Base-by-base conservation (phyloP, 2,113 vertebrate species). In the Embiotoca jacksoni region DNA sequence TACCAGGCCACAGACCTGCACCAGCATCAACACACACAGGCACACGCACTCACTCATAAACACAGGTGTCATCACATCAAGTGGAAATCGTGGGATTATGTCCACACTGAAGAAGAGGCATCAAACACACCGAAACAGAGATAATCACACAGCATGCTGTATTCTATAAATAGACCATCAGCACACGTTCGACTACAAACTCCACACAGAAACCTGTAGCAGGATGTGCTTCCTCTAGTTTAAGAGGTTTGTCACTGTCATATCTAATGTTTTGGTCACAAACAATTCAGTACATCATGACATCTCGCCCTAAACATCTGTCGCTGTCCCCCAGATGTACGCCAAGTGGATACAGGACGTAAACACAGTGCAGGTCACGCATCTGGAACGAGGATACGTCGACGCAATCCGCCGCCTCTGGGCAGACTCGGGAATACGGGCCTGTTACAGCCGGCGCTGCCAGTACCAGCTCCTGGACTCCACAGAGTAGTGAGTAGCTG, bases 401-500 rank as follows among this genome's bases (percentile, higher is more conserved):
- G 87, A 92, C 1, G 94, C 94, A 15, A 92, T 98, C 55, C 89
- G 89, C 15, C 92, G 83, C 32, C 91, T 98, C 58, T 98, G 97
- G 97, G 80, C 70, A 2, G 97, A 98, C 47, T 30, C 88, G 0
- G 96, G 96, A 11, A 74, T 97, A 39, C 92, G 75, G 16, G 72
- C 89, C 23, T 97, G 97, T 89, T 98, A 97, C 16, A 92, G 92
- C 60, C 95, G 96, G 1, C 93, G 97, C 49, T 90, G 95, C 7
- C 95, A 98, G 74, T 98, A 95, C 84, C 96, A 97, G 41, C 94
- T 98, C 9, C 91, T 97, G 10, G 97, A 98, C 89, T 98, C 96
- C 0, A 95, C 97, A 0, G 89, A 94, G 50, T 98, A 97, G 97
- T 98, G 89, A 96, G 97, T 94, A 65, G 2, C 14, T n/a, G 13